Base-by-base conservation (phyloP, 2,113 vertebrate species). In the Chloropsis hardwickii region DNA sequence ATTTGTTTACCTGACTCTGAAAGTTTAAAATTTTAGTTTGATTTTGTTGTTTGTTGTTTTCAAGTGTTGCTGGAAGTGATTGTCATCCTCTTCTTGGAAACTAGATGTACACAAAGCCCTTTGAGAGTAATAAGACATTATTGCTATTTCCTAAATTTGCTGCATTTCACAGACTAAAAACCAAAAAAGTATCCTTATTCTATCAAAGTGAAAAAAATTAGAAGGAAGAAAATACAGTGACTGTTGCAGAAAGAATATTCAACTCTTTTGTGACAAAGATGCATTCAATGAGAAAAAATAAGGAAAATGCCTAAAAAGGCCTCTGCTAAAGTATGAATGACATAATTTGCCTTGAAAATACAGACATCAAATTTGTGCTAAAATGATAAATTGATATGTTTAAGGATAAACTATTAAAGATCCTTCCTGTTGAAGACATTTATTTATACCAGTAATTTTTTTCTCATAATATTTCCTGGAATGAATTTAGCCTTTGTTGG, bases 51-150 rank as follows among this genome's bases (percentile, higher is more conserved):
- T 61, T 13, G 28, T 17, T 54, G 23, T 56, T n/a, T 48, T 31
- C 14, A 23, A 62, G 19, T 42, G 18, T 16, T 60, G 7, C 47
- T 71, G 24, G 24, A 70, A 92, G n/a, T 48, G 11, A 31, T 45
- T 89, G 20, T 44, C 8, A 12, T 66, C 29, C 14, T 6, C 6
- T 39, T 48, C 20, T 35, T 88, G 51, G 39, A 76, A 78, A 28
- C 24, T 23, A 39, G 19, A 76, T 51, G 33, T 50, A 66, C 10
- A 42, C 4, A 40, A 53, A 81, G 29, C 27, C 29, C 7, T n/a
- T 3, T 40, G 35, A 45, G 17, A 37, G 14, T 44, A 81, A 31
- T 40, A n/a, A 39, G 6, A 27, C 0, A 0, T 53, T n/a, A 28
- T 10, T 39, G 8, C 21, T 58, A 7, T 90, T 86, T 66, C 33